These are phyloP conservation scores for Hylyphantes graminicola DNA, from an alignment of 1,140 invertebrate species.

Conservation along the genomic window DNA sequence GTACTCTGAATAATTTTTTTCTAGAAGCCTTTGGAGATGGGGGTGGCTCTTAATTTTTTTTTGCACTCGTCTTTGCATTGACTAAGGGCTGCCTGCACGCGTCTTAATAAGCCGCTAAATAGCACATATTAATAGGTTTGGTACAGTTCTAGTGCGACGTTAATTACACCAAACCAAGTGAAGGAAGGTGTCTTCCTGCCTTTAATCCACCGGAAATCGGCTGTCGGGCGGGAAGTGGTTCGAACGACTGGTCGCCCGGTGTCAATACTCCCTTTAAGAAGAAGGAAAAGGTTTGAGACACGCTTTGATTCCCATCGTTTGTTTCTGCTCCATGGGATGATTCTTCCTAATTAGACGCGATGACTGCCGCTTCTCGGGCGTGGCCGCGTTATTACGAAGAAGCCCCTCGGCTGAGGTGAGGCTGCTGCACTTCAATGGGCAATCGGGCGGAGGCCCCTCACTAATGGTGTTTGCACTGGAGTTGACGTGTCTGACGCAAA, in stretches of 20 bases:
- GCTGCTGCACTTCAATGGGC: background rate
- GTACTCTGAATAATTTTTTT: too few species aligned
- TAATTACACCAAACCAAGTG: background rate
- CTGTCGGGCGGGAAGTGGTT: constrained; percentile 22
- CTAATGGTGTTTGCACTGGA: background rate
- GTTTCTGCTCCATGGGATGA: constrained; percentile 19
- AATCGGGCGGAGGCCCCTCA: background rate
- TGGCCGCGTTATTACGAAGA: constrained; percentile 21
- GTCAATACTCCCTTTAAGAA: constrained; percentile 41
- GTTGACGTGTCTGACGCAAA: too few species aligned
- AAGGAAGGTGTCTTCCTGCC: constrained; percentile 15
- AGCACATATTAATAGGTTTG: too few species aligned
- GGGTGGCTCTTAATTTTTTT: too few species aligned
- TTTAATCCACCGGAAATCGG: background rate
- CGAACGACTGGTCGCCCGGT: constrained; percentile 42
- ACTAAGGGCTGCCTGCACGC: too few species aligned
- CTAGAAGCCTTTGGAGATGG: too few species aligned
- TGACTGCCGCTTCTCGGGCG: constrained; percentile 34
- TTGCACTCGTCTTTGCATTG: too few species aligned
- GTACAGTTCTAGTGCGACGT: too few species aligned
- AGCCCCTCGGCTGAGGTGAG: background rate
- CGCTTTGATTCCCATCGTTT: constrained; percentile 59
- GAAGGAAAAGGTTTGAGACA: constrained; percentile 25
- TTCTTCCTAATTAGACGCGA: constrained; percentile 50
- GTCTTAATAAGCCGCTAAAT: too few species aligned